phyloP scores from a whole-genome alignment of 2,888 invertebrate genomes.

The Drosophila paracracens region DNA sequence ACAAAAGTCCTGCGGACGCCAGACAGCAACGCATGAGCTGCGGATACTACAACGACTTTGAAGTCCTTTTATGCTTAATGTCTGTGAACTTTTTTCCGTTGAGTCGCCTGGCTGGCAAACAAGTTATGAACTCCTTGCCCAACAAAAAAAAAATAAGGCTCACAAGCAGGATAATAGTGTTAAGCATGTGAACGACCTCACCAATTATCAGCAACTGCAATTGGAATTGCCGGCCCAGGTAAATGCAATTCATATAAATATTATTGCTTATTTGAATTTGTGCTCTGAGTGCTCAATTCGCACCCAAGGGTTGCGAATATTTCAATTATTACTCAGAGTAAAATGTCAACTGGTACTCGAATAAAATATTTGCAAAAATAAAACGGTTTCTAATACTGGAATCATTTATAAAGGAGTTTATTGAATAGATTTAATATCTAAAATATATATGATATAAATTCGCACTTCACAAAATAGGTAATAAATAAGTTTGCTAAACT shows the following conservation, averaged over 20 bases:
- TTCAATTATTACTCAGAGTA: background rate
- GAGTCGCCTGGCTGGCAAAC: slow-evolving; percentile 51
- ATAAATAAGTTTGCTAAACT: background rate
- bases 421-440: background rate
- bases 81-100: slow-evolving; percentile 78
- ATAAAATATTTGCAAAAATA: background rate
- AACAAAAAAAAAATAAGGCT: slow-evolving; percentile 19
- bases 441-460: background rate
- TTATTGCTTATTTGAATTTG: slow-evolving; percentile 26
- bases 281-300: background rate
- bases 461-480: no score
- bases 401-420: background rate
- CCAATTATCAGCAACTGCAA: slow-evolving; percentile 56
- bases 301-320: slow-evolving; percentile 7
- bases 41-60: slow-evolving; percentile 36
- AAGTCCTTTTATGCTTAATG: slow-evolving; percentile 56
- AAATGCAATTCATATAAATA: slow-evolving; percentile 33
- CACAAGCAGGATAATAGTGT: slow-evolving; percentile 65
- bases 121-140: slow-evolving; percentile 56
- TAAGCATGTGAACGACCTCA: slow-evolving; percentile 74
- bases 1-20: slow-evolving; percentile 64
- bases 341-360: background rate
- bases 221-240: slow-evolving; percentile 39
- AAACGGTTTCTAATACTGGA: no score
- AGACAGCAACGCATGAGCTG: slow-evolving; percentile 56